Evolutionary conservation across 2,888 invertebrate genomes (phyloP).

Genomic region (Drosophila tanythrix): DNA sequence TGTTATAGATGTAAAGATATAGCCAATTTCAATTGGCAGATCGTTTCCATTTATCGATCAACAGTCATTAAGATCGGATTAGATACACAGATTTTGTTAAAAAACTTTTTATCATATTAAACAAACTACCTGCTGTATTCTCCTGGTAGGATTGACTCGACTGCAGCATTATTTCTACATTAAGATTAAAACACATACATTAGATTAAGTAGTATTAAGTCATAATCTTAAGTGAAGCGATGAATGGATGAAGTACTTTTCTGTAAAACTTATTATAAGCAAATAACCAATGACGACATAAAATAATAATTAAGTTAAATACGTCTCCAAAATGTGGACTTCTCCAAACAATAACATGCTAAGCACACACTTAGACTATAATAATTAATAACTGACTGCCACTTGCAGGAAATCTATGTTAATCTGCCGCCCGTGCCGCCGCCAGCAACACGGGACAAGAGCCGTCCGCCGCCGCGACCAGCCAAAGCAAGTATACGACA

Average conservation of each 20-base stretch:
- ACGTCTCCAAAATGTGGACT: not conserved
- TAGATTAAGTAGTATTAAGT: not conserved
- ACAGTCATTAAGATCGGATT: not conserved
- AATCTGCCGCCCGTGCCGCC: slow-evolving; percentile 81
- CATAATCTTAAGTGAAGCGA: not conserved
- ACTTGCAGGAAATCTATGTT: slow-evolving; percentile 82
- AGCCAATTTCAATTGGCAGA: not conserved
- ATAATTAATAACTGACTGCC: not conserved
- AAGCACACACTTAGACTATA: not conserved
- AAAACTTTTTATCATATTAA: not conserved
- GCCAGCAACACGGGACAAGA: slow-evolving; percentile 73
- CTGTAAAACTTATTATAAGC: not conserved
- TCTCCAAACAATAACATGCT: not conserved
- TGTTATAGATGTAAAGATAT: not conserved
- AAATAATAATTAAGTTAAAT: not conserved
- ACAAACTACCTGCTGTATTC: not conserved
- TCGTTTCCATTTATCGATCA: not conserved
- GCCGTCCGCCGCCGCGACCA: slow-evolving; percentile 78
- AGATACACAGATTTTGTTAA: not conserved
- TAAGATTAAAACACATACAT: not conserved
- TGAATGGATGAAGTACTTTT: not conserved
- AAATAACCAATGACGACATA: not conserved
- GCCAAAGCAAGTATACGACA: slow-evolving; percentile 80
- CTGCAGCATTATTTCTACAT: not conserved
- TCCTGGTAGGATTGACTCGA: not conserved